A percentile compares a stretch with the other conserved stretches of the same genome.
These are phyloP conservation scores for Brachyrhaphis roseni DNA, from an alignment of 2,797 vertebrate species.

Conservation along the genomic window DNA sequence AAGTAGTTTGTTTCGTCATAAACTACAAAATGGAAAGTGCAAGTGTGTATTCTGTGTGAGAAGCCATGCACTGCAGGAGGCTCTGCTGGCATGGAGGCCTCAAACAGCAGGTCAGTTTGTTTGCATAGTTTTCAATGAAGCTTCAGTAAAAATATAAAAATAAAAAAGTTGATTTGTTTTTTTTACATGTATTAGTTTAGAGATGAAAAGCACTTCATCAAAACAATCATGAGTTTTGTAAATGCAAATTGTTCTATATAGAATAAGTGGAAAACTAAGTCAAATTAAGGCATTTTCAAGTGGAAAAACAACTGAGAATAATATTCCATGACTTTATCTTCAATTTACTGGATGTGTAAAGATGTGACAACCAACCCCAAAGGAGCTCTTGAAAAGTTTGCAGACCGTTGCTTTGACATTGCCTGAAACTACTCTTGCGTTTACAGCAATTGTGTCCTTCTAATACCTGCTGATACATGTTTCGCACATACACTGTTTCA, in stretches of 20 bases:
- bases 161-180: not conserved
- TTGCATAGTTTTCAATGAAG: not conserved
- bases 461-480: not conserved
- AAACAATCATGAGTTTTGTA: not conserved
- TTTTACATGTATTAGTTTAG: not conserved
- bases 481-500: not conserved
- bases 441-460: not conserved
- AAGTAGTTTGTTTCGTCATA: not conserved
- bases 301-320: not conserved
- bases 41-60: not conserved
- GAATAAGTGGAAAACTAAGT: not conserved
- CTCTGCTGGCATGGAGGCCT: not conserved
- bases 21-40: not conserved
- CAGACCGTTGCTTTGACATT: not conserved
- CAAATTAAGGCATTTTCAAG: not conserved
- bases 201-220: not conserved
- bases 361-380: not conserved
- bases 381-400: not conserved
- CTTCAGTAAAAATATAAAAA: not conserved
- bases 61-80: not conserved
- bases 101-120: not conserved
- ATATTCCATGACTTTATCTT: not conserved
- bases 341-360: not conserved
- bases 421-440: not conserved
- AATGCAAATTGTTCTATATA: not conserved